Conservation (phyloP, 2,888 invertebrate genomes). For the Microctonus hyperodae region DNA sequence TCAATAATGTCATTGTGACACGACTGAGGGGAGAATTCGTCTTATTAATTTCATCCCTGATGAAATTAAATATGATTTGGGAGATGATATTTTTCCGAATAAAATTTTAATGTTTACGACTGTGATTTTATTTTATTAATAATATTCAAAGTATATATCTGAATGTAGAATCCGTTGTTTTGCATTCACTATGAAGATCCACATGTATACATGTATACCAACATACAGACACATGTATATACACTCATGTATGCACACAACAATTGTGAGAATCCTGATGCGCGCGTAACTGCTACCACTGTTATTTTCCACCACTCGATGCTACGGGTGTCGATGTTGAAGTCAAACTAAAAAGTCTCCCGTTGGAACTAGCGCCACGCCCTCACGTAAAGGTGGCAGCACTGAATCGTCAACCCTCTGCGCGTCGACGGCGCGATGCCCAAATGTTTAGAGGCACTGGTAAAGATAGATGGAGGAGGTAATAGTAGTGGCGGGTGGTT, state of each 20-base stretch:
- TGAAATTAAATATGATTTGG: neutral
- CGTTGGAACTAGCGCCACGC: constrained; percentile 56
- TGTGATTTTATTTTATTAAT: too few species aligned
- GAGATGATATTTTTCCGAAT: neutral
- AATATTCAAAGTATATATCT: neutral
- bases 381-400: constrained; percentile 53
- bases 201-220: constrained; percentile 28
- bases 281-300: constrained; percentile 25
- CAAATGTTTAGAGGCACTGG: neutral
- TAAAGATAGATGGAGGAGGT: neutral
- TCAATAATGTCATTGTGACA: constrained; percentile 40
- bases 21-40: neutral
- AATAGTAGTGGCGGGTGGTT: neutral
- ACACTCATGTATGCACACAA: constrained; percentile 23
- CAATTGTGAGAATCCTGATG: constrained; percentile 23
- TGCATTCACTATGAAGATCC: constrained; percentile 31
- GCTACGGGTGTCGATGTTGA: constrained; percentile 52
- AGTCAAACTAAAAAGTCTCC: constrained; percentile 50
- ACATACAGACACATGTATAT: constrained; percentile 2
- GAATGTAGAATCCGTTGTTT: constrained; percentile 20
- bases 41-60: neutral
- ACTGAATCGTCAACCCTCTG: constrained; percentile 29
- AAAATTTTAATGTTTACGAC: too few species aligned
- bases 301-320: constrained; percentile 34
- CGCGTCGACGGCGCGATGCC: neutral